These are phyloP conservation scores for Villa cingulata DNA, from an alignment of 2,888 invertebrate genomes.

Conservation along the genomic window DNA sequence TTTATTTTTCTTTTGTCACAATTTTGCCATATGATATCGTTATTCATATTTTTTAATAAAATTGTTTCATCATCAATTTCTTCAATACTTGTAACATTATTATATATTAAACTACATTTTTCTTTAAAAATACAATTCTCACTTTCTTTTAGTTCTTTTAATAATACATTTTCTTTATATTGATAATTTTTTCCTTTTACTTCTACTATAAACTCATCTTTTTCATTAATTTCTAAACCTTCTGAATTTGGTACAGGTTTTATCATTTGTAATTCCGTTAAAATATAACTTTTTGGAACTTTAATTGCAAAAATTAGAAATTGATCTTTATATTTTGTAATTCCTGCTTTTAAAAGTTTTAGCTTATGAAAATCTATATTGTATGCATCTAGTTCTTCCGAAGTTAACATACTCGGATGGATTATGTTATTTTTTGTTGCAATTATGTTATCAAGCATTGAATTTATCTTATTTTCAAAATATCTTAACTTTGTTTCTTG, in stretches of 20 bases:
- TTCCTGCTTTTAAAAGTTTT: constrained; percentile 6
- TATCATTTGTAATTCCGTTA: background rate
- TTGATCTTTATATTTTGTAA: background rate
- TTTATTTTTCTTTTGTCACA: background rate
- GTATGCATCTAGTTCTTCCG: constrained; percentile 1
- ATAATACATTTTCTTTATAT: background rate
- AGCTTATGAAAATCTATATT: constrained; percentile 5
- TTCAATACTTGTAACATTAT: constrained; percentile 6
- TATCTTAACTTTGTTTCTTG: constrained; percentile 4
- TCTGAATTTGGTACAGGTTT: too few species aligned
- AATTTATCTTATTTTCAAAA: constrained; percentile 5
- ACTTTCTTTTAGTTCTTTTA: constrained; percentile 1
- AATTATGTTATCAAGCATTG: constrained; percentile 5
- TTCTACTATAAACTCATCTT: constrained; percentile 2
- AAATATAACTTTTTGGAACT: background rate
- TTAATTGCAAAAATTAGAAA: constrained; percentile 1
- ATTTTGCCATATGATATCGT: constrained; percentile 1
- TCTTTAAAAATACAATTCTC: constrained; percentile 1
- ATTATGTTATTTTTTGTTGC: constrained; percentile 4
- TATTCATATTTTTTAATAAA: constrained; percentile 1
- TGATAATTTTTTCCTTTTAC: constrained; percentile 1
- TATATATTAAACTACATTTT: constrained; percentile 3
- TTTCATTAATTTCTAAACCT: too few species aligned
- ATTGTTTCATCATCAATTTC: constrained; percentile 5
- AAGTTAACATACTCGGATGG: constrained; percentile 6